Percentiles rank a stretch among this genome's conserved stretches.
phyloP scores from a whole-genome alignment of 2,113 vertebrate species.

The Bos indicus region DNA sequence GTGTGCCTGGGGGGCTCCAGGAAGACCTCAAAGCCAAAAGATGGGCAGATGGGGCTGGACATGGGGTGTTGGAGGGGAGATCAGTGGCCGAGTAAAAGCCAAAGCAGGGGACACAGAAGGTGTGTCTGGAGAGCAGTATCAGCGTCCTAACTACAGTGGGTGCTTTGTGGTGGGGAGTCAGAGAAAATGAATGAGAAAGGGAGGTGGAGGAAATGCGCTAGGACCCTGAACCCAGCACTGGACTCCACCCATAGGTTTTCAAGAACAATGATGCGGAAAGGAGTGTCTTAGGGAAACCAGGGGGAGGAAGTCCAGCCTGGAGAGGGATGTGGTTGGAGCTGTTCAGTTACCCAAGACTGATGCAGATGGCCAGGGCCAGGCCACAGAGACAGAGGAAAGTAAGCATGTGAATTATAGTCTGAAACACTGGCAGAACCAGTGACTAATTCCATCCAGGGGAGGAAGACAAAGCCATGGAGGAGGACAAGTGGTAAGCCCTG shows the following conservation, averaged over 20 bases:
- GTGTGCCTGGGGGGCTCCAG: background rate
- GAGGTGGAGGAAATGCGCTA: background rate
- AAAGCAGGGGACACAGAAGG: background rate
- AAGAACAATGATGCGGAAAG: background rate
- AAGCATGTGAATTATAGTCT: background rate
- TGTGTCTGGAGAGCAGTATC: background rate
- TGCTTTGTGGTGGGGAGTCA: background rate
- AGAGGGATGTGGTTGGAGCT: accelerated
- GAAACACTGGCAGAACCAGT: no score
- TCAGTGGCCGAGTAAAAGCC: accelerated
- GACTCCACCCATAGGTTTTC: background rate
- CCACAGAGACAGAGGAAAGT: background rate
- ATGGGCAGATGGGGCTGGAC: accelerated
- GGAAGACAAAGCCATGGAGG: background rate
- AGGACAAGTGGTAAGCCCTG: background rate
- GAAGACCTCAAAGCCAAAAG: background rate
- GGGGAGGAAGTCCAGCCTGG: background rate
- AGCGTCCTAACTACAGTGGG: background rate
- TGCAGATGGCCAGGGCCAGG: accelerated
- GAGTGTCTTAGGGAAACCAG: background rate
- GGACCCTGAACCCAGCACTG: accelerated
- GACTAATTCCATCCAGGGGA: background rate
- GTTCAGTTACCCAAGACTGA: accelerated
- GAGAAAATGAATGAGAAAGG: background rate
- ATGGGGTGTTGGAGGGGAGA: background rate